A percentile compares a stretch with the other conserved stretches of the same genome.
Conservation (phyloP, 2,113 vertebrate genomes). For the Oriolus oriolus region DNA sequence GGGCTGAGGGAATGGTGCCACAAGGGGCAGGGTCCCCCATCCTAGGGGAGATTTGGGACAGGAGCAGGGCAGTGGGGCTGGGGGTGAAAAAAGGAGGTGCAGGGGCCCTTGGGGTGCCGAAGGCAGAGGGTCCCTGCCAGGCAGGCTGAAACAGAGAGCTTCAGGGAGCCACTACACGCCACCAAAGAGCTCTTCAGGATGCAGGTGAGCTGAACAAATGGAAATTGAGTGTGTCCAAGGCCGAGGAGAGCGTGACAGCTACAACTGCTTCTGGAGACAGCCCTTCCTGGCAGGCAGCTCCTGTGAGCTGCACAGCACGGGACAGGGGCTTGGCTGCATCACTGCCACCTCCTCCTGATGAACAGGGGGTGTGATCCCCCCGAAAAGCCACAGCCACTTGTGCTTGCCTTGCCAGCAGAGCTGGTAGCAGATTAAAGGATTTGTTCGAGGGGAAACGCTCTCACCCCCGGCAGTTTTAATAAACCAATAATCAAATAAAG, state of each 20-base stretch:
- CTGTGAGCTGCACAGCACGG: background rate
- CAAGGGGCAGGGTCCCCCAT: accelerated
- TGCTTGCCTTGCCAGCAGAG: background rate
- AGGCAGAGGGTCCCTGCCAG: background rate
- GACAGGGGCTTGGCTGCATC: background rate
- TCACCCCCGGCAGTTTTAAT: constrained; percentile 56
- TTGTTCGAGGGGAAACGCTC: constrained; percentile 7
- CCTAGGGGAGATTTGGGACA: accelerated
- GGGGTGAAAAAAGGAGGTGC: background rate
- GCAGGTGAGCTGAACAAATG: background rate
- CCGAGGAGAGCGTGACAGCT: background rate
- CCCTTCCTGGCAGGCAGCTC: background rate
- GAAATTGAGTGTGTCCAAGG: background rate
- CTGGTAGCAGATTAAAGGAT: constrained; percentile 8
- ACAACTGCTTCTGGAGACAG: background rate
- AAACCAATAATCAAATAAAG: constrained; percentile 64
- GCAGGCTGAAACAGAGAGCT: background rate
- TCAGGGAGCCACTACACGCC: accelerated
- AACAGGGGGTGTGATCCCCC: background rate
- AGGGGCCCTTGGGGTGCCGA: background rate
- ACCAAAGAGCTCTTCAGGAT: background rate
- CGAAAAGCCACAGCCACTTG: background rate
- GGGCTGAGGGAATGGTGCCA: background rate
- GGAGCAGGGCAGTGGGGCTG: background rate
- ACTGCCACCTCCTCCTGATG: background rate